Evolutionary conservation across 2,113 vertebrate species (phyloP), one percentile per base, ranked within the genome.

Genomic region (Zosterops pallidus): DNA sequence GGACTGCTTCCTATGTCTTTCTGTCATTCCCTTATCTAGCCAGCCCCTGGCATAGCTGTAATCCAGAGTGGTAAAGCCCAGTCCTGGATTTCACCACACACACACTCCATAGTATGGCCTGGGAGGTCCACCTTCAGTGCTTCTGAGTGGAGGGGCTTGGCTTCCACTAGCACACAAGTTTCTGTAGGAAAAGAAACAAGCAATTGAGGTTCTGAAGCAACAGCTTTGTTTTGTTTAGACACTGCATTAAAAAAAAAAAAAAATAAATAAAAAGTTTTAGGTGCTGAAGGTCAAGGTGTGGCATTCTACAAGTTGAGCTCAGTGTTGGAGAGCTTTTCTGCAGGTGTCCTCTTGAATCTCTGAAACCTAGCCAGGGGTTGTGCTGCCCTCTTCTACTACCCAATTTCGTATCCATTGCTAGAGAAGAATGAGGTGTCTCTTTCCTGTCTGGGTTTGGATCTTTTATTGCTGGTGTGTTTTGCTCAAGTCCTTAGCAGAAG

Each of bases 61-160:
- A 41, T n/a, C 22, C 28, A 18, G 9, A 0, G 0, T 74, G 46
- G 41, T 78, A 33, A 69, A 82, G 10, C 33, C n/a, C 13, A 78
- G 33, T 19, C 16, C 50, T 78, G 44, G 12, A 28, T 70, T 83
- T 79, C 29, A 75, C 46, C 0, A 0, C 5, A 7, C 8, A 28
- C 25, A 25, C 9, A 8, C 8, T 50, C 50, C 6, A 1, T 14
- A 9, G n/a, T 37, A 23, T 0, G 6, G 41, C 22, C 44, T 78
- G 28, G 44, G n/a, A 63, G 42, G 17, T 47, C 23, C 12, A 46
- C 46, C 25, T 60, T 71, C 25, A 29, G 44, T 49, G 28, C 55
- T 81, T 53, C 24, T 31, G 31, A 52, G 10, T 26, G 12, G 14
- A 67, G 47, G 4, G 77, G 33, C 49, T 55, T 55, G 76, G 33